These are phyloP conservation scores for Phoenoteleia sp. DNA, from an alignment of 2,888 invertebrate genomes.

Conservation along the genomic window DNA sequence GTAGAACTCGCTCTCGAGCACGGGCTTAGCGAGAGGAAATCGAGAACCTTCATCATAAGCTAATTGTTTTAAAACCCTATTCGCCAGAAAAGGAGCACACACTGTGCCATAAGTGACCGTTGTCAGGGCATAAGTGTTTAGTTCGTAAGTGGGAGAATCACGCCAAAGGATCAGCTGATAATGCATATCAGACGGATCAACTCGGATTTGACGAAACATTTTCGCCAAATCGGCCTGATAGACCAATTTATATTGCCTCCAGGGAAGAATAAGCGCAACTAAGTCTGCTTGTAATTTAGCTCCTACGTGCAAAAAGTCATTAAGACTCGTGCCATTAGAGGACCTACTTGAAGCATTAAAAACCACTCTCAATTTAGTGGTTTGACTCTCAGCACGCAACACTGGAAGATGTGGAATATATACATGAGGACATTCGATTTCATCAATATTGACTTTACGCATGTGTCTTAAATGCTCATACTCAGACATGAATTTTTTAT, in stretches of 20 bases:
- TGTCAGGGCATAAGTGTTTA: not conserved
- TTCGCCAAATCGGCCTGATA: not conserved
- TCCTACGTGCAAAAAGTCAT: not conserved
- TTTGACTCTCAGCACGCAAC: constrained; percentile 36
- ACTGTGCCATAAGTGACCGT: not conserved
- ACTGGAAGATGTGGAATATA: constrained; percentile 59
- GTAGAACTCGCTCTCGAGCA: no score
- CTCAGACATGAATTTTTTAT: constrained; percentile 40
- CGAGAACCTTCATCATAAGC: not conserved
- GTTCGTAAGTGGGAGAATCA: not conserved
- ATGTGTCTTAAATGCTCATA: not conserved
- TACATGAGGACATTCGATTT: not conserved
- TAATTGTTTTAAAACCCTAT: not conserved
- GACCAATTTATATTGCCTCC: not conserved
- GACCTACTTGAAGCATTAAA: constrained; percentile 14
- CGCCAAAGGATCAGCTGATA: not conserved
- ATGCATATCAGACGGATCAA: not conserved
- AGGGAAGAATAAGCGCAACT: not conserved
- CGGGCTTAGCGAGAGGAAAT: not conserved
- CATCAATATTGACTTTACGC: not conserved
- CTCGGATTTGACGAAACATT: not conserved
- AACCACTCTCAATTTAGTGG: constrained; percentile 41
- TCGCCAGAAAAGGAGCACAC: not conserved
- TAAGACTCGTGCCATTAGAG: not conserved
- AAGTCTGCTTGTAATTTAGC: not conserved